These are phyloP conservation scores for Harpagifer antarcticus DNA, from an alignment of 2,797 vertebrate genomes.

Conservation along the genomic window DNA sequence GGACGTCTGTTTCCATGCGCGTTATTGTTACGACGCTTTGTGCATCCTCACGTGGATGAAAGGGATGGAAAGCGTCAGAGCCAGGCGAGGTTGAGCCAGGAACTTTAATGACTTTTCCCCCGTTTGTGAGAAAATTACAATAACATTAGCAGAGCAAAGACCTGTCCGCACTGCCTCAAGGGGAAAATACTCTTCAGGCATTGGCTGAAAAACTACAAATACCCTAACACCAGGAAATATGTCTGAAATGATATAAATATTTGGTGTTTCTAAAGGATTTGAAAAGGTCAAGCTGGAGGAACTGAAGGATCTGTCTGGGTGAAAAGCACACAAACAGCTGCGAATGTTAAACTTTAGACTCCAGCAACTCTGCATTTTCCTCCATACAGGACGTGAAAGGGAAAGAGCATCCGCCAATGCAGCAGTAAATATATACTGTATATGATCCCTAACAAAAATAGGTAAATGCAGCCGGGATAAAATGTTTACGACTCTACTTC, in stretches of 20 bases:
- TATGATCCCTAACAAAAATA: slow-evolving; percentile 63
- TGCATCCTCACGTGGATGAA: slow-evolving; percentile 63
- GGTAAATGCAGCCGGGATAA: slow-evolving; percentile 76
- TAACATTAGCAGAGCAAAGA: slow-evolving; percentile 20
- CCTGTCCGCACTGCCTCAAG: slow-evolving; percentile 18
- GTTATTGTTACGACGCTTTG: slow-evolving; percentile 61
- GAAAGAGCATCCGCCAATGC: slow-evolving; percentile 22
- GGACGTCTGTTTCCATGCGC: slow-evolving; percentile 65
- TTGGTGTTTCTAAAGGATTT: slow-evolving; percentile 30
- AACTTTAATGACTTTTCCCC: slow-evolving; percentile 41
- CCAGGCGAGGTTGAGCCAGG: slow-evolving; percentile 36
- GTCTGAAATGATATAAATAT: slow-evolving; percentile 43
- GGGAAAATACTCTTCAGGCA: slow-evolving; percentile 9
- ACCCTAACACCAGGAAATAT: slow-evolving; percentile 4
- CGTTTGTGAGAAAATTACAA: slow-evolving; percentile 39
- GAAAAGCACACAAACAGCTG: slow-evolving; percentile 28
- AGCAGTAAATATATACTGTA: slow-evolving; percentile 45
- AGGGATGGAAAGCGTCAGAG: slow-evolving; percentile 67
- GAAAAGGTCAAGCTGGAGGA: slow-evolving; percentile 27
- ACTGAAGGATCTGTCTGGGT: slow-evolving; percentile 3
- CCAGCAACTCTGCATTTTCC: slow-evolving; percentile 22
- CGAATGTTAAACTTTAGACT: background rate
- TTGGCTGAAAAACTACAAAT: slow-evolving; percentile 17
- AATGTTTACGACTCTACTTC: slow-evolving; percentile 82
- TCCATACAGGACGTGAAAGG: slow-evolving; percentile 6